These are phyloP conservation scores for Trichomalopsis sarcophagae DNA, from an alignment of 1,140 invertebrate species.

Conservation along the genomic window DNA sequence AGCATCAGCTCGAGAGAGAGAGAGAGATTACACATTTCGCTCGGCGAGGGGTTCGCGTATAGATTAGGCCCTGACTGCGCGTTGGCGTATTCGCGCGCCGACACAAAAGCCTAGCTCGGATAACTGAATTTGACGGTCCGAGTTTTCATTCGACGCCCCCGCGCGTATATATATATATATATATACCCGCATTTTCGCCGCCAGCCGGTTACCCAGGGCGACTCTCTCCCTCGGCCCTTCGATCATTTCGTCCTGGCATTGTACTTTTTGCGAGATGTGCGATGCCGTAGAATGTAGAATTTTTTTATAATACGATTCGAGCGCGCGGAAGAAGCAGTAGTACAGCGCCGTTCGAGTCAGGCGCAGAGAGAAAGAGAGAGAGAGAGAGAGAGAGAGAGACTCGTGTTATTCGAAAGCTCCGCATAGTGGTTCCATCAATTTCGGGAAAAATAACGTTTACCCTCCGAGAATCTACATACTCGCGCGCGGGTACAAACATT, in stretches of 20 bases:
- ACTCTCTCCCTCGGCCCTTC: background rate
- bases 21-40: background rate
- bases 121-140: slow-evolving; percentile 58
- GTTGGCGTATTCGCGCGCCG: slow-evolving; percentile 35
- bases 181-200: slow-evolving; percentile 15
- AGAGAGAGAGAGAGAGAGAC: background rate
- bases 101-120: slow-evolving; percentile 51
- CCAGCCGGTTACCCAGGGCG: slow-evolving; percentile 17
- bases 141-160: slow-evolving; percentile 54
- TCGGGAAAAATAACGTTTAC: no score
- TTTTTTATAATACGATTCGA: no score
- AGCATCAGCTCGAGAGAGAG: background rate
- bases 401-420: background rate
- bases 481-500: background rate
- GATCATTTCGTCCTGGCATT: background rate
- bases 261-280: background rate
- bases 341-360: background rate
- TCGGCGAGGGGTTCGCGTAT: slow-evolving; percentile 25
- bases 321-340: background rate
- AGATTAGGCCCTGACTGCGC: slow-evolving; percentile 38
- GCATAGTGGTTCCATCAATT: no score
- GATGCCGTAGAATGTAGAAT: no score
- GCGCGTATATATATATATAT: no score
- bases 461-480: no score
- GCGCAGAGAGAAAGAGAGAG: background rate